These are phyloP conservation scores for Ispidina lecontei DNA, from an alignment of 2,797 vertebrate genomes.

Conservation along the genomic window DNA sequence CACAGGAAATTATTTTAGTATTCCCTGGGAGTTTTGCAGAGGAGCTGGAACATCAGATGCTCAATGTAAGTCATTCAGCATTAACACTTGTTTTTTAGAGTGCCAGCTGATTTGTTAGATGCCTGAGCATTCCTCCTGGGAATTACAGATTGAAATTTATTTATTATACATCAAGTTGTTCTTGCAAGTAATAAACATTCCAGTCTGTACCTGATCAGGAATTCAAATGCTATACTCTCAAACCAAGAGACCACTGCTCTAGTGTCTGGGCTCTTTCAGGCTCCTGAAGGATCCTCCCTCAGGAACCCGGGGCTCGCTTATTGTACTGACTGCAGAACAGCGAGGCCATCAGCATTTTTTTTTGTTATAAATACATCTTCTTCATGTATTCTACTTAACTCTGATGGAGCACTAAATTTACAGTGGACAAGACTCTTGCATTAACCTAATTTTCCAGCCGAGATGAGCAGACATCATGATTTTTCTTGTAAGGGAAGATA, in stretches of 20 bases:
- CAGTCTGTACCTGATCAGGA: neutral
- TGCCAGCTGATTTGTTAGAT: neutral
- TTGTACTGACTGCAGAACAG: neutral
- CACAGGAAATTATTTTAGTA: neutral
- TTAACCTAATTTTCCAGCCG: slow-evolving; percentile 36
- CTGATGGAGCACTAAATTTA: neutral
- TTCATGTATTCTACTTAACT: neutral
- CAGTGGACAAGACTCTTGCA: neutral
- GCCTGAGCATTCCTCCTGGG: neutral
- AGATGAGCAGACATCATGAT: neutral
- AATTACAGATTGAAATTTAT: neutral
- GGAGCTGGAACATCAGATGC: neutral
- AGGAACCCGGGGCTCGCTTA: neutral
- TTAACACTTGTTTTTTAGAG: neutral
- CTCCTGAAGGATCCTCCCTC: neutral
- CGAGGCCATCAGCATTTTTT: neutral
- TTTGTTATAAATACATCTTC: neutral
- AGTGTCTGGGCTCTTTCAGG: neutral
- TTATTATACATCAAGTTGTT: neutral
- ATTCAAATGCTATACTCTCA: neutral
- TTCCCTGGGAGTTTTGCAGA: neutral
- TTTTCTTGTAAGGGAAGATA: neutral
- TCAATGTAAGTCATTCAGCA: neutral
- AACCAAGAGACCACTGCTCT: neutral
- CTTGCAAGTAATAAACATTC: neutral